Evolutionary conservation across 2,888 invertebrate genomes (phyloP), one percentile per base, ranked within the genome.

Genomic region (Acronicta alni): DNA sequence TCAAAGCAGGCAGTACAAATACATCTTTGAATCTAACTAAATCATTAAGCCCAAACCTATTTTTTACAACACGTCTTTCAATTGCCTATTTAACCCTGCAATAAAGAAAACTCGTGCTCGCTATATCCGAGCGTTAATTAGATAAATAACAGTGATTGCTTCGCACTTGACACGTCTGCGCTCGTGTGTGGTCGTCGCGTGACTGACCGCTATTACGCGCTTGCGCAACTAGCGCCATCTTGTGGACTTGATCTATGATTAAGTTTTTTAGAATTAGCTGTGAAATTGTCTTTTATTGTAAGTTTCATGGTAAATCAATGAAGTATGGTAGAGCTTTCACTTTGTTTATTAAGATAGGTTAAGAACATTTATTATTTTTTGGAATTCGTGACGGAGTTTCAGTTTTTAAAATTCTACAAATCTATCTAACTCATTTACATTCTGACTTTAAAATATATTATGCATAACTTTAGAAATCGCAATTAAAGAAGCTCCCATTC

Each of bases 101-200:
- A 77, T 69, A 76, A 72, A 60, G 63, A 54, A 67, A 56, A 53
- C 68, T 66, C 61, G 43, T 51, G 58, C 56, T 20, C 38, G 43
- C 64, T 66, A 67, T 61, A 74, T 75, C 57, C 41, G 53, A 57
- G 35, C 62, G 85, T 85, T 83, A 86, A 87, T 89, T 87, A 86
- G 80, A 82, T 83, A 83, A 84, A 89, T 87, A 82, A 82, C 80
- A 84, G 84, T 83, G 80, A 85, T 89, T 83, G 80, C 67, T 52
- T 49, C 48, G 65, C 74, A 65, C 75, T 78, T 69, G 68, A 82
- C 86, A 82, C 88, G 89, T 88, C 87, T 72, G 67, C 59, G 75
- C 70, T 66, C 80, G 81, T 87, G 92, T 89, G 92, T 88, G 92
- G 91, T 84, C 90, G 65, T 89, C 77, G 89, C 92, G 91, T 91